These are phyloP conservation scores for Pelvicachromis taeniatus DNA, from an alignment of 2,113 vertebrate species.

Conservation along the genomic window DNA sequence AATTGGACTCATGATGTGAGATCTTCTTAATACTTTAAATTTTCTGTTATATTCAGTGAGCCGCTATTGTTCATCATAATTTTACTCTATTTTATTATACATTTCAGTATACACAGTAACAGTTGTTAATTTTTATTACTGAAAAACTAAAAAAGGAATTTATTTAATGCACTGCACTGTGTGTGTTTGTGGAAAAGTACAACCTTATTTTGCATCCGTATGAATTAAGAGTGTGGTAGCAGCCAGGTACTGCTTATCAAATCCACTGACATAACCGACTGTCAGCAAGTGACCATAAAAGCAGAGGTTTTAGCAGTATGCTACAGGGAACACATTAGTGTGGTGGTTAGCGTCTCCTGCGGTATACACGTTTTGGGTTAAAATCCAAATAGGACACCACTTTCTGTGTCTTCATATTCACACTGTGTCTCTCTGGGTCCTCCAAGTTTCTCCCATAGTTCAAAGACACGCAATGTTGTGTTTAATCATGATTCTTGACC, in stretches of 20 bases:
- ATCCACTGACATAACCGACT: neutral
- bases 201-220: neutral
- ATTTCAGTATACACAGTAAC: neutral
- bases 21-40: neutral
- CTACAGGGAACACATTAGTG: neutral
- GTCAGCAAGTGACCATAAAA: neutral
- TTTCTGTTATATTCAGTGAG: neutral
- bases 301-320: neutral
- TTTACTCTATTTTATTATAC: neutral
- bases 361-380: neutral
- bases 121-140: neutral
- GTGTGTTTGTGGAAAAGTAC: neutral
- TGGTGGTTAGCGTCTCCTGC: neutral
- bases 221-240: neutral
- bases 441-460: neutral
- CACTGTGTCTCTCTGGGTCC: neutral
- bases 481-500: neutral
- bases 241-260: neutral
- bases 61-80: neutral
- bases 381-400: neutral
- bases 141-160: neutral
- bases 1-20: neutral
- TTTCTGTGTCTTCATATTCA: neutral
- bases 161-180: neutral
- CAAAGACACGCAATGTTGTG: neutral